Evolutionary conservation across 1,140 invertebrate genomes (phyloP).

Genomic region (Heliconius hewitsoni): DNA sequence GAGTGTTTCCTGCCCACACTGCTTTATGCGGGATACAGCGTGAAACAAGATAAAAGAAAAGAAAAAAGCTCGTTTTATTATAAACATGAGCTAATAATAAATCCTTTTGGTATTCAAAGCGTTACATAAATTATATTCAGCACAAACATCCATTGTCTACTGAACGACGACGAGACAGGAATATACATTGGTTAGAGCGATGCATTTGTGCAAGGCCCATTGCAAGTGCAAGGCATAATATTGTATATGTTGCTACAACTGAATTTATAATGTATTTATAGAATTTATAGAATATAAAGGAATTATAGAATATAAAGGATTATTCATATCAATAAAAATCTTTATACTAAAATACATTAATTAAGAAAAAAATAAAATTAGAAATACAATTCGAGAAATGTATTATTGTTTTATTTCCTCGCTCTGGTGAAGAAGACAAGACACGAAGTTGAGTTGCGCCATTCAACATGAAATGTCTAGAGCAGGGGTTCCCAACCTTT

Average conservation of each 20-base stretch:
- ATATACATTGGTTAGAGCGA: neutral
- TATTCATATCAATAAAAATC: too few relatives aligned
- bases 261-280: neutral
- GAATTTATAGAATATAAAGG: too few relatives aligned
- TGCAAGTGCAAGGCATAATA: neutral
- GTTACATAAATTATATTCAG: constrained; percentile 1
- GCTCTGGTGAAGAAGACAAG: too few relatives aligned
- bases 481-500: too few relatives aligned
- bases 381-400: too few relatives aligned
- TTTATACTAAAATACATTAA: too few relatives aligned
- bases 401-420: too few relatives aligned
- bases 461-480: too few relatives aligned
- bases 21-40: neutral
- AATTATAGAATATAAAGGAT: too few relatives aligned
- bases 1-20: neutral
- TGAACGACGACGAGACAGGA: neutral
- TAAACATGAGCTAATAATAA: neutral
- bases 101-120: neutral
- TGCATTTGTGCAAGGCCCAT: neutral
- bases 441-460: too few relatives aligned
- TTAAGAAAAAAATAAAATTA: too few relatives aligned
- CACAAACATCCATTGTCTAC: constrained; percentile 5
- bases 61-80: neutral
- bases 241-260: neutral
- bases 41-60: neutral